Evolutionary conservation across 2,888 invertebrate species (phyloP).

Genomic region (Blomia tropicalis): DNA sequence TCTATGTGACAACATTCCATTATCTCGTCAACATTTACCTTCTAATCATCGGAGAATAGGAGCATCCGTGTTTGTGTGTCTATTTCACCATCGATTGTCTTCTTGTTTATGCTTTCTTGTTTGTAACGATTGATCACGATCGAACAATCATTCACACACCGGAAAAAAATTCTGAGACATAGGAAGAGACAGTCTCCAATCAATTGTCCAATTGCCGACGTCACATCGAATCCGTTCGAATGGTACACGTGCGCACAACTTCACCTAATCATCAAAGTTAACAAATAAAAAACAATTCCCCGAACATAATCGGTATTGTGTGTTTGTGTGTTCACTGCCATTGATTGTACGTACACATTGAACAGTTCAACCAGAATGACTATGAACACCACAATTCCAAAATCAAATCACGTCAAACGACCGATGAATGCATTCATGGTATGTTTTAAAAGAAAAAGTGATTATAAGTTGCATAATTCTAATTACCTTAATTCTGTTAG

Average conservation of each 20-base stretch:
- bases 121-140: too few relatives aligned
- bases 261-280: too few relatives aligned
- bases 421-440: conserved; percentile 99
- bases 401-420: conserved; percentile 65
- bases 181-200: too few relatives aligned
- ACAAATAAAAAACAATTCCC: too few relatives aligned
- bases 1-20: neutral
- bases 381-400: conserved; percentile 9
- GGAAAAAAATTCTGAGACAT: too few relatives aligned
- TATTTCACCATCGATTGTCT: too few relatives aligned
- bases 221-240: too few relatives aligned
- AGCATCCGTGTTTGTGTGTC: too few relatives aligned
- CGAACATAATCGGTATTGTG: too few relatives aligned
- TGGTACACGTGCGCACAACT: too few relatives aligned
- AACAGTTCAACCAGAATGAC: conserved; percentile 1
- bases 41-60: neutral
- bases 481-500: conserved; percentile 44
- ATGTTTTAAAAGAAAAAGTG: neutral
- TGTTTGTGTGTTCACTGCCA: neutral
- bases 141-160: too few relatives aligned
- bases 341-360: neutral
- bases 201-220: neutral
- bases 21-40: neutral
- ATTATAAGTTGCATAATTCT: neutral
- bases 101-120: too few relatives aligned